Evolutionary conservation across 2,888 invertebrate genomes (phyloP).

Genomic region (Ormyrus rosae): DNA sequence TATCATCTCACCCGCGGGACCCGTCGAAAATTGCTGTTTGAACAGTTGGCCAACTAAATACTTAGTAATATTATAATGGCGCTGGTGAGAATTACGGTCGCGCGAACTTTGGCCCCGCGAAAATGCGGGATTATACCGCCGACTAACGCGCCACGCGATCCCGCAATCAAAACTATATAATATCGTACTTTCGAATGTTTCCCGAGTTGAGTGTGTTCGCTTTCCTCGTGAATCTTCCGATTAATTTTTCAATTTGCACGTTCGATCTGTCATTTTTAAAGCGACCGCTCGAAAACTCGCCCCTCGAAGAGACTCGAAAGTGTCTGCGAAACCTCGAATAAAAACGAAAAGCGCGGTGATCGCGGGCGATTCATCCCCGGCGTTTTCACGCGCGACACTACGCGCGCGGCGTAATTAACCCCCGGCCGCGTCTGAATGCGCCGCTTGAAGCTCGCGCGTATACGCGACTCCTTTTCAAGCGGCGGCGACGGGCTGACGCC

Average conservation of each 20-base stretch:
- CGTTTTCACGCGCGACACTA: not conserved
- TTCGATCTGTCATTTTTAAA: too few relatives aligned
- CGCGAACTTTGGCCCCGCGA: slow-evolving; percentile 26
- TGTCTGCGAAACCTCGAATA: too few relatives aligned
- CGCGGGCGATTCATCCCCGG: too few relatives aligned
- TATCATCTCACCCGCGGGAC: slow-evolving; percentile 39
- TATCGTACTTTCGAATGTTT: slow-evolving; percentile 19
- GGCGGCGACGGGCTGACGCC: too few relatives aligned
- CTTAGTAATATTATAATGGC: slow-evolving; percentile 35
- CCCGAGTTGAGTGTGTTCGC: not conserved
- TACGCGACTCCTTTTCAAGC: not conserved
- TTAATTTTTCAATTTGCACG: too few relatives aligned
- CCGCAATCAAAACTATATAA: slow-evolving; percentile 10
- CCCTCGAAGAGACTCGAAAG: not conserved
- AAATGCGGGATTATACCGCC: slow-evolving; percentile 10
- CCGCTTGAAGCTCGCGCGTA: slow-evolving; percentile 6
- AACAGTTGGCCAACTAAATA: slow-evolving; percentile 50
- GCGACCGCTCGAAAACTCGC: not conserved
- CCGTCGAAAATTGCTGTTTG: slow-evolving; percentile 36
- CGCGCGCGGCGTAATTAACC: slow-evolving; percentile 22
- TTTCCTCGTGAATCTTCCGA: too few relatives aligned
- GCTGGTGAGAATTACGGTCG: slow-evolving; percentile 29
- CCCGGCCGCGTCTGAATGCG: slow-evolving; percentile 4
- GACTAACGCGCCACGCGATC: slow-evolving; percentile 13
- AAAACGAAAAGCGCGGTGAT: too few relatives aligned